Base-by-base conservation (phyloP, 2,113 vertebrate species). In the Bambusicola thoracicus region DNA sequence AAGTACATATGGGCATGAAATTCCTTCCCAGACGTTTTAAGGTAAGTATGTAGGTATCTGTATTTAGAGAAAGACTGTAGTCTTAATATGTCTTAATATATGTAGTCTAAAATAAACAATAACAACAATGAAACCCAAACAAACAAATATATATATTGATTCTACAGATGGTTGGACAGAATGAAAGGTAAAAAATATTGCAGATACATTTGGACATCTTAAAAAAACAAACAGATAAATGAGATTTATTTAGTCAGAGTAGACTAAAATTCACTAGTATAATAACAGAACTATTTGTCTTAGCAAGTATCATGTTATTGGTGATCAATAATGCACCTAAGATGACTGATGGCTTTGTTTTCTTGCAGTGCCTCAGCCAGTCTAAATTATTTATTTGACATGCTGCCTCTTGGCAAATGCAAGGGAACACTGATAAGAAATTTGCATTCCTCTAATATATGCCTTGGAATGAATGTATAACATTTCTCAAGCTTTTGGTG, bases 291-390 rank as follows among this genome's bases (percentile, higher is more conserved):
- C 92, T 94, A 96, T 98, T 98, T 98, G 95, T 98, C 98, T 98
- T 97, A 97, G 97, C 97, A 97, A 97, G 95, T 97, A 97, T 98
- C 97, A 97, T 91, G 94, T 97, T 98, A 98, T 97, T 97, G 97
- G 97, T 97, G 97, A 98, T 98, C 98, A 98, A 98, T 98, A 98
- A 96, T 55, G 75, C 48, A 97, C 89, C 95, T 73, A 76, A 96
- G 93, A 98, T 98, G 97, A 98, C 83, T 95, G 97, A 98, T 98
- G 83, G 90, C 91, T 97, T 98, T 97, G 97, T 98, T 98, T 97
- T 97, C 81, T 89, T 95, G 63, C 4, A 1, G 84, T 96, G 93
- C 87, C 94, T 97, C 95, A 95, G 96, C 93, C 96, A 92, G 46
- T 85, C 90, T 98, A 95, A 97, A 98, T 98, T 97, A 98, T 97